Evolutionary conservation across 1,140 invertebrate species (phyloP).

Genomic region (Palaemon carinicauda): DNA sequence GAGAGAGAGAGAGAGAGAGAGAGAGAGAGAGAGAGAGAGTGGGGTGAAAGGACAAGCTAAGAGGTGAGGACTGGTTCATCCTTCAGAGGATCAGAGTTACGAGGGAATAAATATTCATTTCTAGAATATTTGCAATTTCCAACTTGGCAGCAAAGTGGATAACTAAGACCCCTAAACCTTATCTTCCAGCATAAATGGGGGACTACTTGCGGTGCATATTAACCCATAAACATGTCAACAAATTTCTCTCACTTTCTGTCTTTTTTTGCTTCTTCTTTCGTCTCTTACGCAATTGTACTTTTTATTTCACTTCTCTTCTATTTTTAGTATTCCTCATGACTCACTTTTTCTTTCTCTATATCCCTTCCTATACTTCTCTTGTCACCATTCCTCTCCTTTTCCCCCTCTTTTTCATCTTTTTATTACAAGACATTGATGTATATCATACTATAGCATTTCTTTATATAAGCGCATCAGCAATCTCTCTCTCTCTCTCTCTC

Average conservation of each 20-base stretch:
- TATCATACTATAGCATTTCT: background rate
- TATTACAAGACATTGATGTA: background rate
- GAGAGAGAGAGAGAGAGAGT: too few relatives aligned
- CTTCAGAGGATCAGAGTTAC: too few relatives aligned
- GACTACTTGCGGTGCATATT: too few relatives aligned
- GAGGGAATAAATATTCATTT: too few relatives aligned
- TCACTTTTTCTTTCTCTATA: background rate
- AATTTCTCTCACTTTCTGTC: background rate
- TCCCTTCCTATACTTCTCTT: background rate
- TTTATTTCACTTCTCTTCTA: background rate
- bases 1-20: too few relatives aligned
- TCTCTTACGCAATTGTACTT: background rate
- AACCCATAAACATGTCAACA: background rate
- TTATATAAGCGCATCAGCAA: background rate
- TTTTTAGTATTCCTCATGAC: background rate
- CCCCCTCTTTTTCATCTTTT: background rate
- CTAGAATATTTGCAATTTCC: too few relatives aligned
- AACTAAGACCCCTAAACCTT: too few relatives aligned
- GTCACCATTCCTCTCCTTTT: too few relatives aligned
- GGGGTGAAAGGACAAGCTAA: too few relatives aligned
- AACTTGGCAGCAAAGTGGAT: too few relatives aligned
- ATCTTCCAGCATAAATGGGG: too few relatives aligned
- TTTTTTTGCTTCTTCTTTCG: background rate
- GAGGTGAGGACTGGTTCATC: too few relatives aligned
- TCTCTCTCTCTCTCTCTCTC: background rate